These are phyloP conservation scores for Phalacrocorax aristotelis DNA, from an alignment of 2,113 vertebrate genomes.

Conservation along the genomic window DNA sequence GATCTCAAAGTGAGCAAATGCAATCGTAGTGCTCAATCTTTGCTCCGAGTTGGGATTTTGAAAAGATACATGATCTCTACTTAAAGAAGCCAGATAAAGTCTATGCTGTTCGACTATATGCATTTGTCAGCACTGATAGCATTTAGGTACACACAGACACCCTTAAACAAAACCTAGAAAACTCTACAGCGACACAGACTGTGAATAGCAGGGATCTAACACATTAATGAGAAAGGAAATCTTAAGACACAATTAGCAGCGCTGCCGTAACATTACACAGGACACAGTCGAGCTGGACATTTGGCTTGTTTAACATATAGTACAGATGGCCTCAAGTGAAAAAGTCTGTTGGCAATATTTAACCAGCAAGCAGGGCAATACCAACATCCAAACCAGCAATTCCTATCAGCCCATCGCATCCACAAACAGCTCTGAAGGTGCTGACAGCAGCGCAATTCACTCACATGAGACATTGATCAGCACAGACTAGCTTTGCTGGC, in stretches of 20 bases:
- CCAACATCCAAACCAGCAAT: neutral
- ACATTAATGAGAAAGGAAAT: neutral
- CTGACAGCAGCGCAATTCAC: neutral
- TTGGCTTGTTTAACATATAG: neutral
- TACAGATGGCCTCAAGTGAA: neutral
- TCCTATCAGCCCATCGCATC: neutral
- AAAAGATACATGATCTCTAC: neutral
- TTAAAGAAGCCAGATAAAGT: neutral
- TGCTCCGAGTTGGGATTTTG: neutral
- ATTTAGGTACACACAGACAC: neutral
- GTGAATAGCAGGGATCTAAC: neutral
- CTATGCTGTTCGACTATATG: neutral
- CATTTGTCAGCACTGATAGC: neutral
- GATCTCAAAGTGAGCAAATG: neutral
- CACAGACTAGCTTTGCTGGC: neutral
- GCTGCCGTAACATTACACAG: neutral
- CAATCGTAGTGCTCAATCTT: neutral
- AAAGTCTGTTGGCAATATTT: neutral
- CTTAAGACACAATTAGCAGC: neutral
- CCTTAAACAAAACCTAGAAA: neutral
- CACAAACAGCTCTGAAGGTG: neutral
- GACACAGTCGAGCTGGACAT: neutral
- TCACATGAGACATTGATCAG: neutral
- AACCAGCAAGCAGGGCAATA: neutral
- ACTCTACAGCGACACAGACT: neutral